Evolutionary conservation across 2,113 vertebrate species (phyloP).

Genomic region (Sarotherodon lohbergeri): DNA sequence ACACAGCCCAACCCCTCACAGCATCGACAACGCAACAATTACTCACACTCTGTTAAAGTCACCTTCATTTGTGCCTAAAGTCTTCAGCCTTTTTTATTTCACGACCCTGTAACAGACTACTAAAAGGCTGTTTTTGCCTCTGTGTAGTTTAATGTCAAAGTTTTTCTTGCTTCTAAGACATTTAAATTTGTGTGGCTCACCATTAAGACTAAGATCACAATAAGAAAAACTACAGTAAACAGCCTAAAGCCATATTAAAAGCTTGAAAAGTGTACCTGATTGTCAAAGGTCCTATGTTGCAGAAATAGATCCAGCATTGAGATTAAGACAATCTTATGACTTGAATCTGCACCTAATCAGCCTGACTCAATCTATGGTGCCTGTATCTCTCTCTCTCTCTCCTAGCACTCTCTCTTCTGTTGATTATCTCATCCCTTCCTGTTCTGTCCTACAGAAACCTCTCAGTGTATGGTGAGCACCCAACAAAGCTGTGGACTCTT

Average conservation of each 20-base stretch:
- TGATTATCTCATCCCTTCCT: not conserved
- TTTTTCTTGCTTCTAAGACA: not conserved
- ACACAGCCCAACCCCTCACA: not conserved
- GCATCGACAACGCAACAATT: not conserved
- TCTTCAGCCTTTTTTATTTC: not conserved
- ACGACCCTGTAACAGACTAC: not conserved
- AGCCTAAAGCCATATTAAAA: not conserved
- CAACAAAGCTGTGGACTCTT: not conserved
- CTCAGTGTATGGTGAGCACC: not conserved
- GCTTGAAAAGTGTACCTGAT: slow-evolving; percentile 35
- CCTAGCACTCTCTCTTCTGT: not conserved
- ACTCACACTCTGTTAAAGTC: not conserved
- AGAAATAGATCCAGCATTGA: slow-evolving; percentile 27
- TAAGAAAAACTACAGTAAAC: not conserved
- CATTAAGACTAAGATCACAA: not conserved
- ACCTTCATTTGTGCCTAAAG: not conserved
- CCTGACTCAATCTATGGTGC: not conserved
- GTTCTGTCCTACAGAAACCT: not conserved
- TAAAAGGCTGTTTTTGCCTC: not conserved
- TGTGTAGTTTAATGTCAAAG: not conserved
- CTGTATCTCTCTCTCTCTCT: not conserved
- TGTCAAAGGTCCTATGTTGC: slow-evolving; percentile 9
- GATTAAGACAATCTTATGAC: slow-evolving; percentile 8
- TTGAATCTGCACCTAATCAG: slow-evolving; percentile 11
- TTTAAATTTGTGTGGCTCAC: not conserved